Conservation (phyloP, 2,113 vertebrate species). For the Clinocottus analis region DNA sequence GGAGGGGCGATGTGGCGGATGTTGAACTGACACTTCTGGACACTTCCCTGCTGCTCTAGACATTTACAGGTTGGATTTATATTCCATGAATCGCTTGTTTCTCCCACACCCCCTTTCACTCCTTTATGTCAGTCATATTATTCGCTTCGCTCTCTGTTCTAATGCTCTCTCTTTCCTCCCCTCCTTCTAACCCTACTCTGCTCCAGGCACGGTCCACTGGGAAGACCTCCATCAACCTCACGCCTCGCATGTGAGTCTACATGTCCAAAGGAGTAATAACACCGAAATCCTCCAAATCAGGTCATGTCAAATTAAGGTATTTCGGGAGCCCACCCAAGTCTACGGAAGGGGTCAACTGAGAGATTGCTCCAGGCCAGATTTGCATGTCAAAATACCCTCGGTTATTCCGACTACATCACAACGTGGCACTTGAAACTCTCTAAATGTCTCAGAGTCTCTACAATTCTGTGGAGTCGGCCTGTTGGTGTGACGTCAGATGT, state of each 20-base stretch:
- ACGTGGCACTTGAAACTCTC: constrained; percentile 26
- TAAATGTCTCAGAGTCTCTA: constrained; percentile 22
- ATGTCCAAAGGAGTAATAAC: constrained; percentile 73
- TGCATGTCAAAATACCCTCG: constrained; percentile 75
- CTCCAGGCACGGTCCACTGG: constrained; percentile 62
- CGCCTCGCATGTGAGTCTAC: constrained; percentile 75
- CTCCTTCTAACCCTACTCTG: constrained; percentile 23
- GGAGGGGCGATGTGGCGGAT: constrained; percentile 50
- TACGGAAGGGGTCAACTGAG: constrained; percentile 61
- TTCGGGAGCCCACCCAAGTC: constrained; percentile 77
- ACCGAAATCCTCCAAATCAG: constrained; percentile 79
- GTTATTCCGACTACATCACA: constrained; percentile 55
- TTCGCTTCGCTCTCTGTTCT: constrained; percentile 25
- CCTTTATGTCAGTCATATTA: constrained; percentile 37
- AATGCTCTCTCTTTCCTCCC: constrained; percentile 21
- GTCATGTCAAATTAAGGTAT: constrained; percentile 80
- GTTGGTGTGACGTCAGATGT: constrained; percentile 49
- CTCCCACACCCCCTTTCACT: background rate
- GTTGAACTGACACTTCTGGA: constrained; percentile 71
- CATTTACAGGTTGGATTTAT: constrained; percentile 48
- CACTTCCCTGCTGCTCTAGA: constrained; percentile 35
- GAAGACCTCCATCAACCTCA: constrained; percentile 76
- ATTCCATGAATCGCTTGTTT: constrained; percentile 16
- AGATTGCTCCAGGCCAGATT: constrained; percentile 64
- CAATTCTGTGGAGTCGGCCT: constrained; percentile 26